Conservation (phyloP, 2,888 invertebrate species). For the Bedellia somnulentella region DNA sequence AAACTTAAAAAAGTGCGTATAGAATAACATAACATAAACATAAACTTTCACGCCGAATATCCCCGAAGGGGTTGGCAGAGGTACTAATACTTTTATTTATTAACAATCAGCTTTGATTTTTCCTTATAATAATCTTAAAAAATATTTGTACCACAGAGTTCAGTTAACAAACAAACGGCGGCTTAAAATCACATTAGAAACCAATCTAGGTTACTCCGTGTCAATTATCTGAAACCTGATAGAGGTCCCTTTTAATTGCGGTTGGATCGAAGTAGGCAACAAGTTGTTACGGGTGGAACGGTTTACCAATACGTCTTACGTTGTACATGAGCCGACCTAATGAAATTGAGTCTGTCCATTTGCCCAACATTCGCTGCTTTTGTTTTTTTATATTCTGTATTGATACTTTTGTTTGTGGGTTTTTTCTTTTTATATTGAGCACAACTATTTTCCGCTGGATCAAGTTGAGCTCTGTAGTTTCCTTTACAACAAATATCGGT, state of each 20-base stretch:
- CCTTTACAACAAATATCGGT: too few relatives aligned
- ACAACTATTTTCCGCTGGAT: too few relatives aligned
- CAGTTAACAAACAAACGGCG: not conserved
- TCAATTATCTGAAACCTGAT: conserved; percentile 2
- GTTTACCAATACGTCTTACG: not conserved
- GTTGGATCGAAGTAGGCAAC: not conserved
- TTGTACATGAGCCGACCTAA: not conserved
- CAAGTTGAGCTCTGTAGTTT: too few relatives aligned
- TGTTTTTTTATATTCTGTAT: not conserved
- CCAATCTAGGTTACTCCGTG: conserved; percentile 2
- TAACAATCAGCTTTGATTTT: not conserved
- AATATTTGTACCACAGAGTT: not conserved
- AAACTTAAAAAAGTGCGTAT: not conserved
- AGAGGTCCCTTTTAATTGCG: conserved; percentile 4
- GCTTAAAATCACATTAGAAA: conserved; percentile 2
- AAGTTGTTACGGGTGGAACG: not conserved
- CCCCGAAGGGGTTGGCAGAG: too few relatives aligned
- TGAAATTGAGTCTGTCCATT: too few relatives aligned
- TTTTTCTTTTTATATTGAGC: not conserved
- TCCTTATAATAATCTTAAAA: not conserved
- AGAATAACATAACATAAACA: not conserved
- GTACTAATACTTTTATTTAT: not conserved
- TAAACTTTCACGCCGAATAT: too few relatives aligned
- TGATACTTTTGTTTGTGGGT: not conserved
- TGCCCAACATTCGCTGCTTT: too few relatives aligned